Base-by-base conservation (phyloP, 1,140 invertebrate species). In the Bombus huntii region DNA sequence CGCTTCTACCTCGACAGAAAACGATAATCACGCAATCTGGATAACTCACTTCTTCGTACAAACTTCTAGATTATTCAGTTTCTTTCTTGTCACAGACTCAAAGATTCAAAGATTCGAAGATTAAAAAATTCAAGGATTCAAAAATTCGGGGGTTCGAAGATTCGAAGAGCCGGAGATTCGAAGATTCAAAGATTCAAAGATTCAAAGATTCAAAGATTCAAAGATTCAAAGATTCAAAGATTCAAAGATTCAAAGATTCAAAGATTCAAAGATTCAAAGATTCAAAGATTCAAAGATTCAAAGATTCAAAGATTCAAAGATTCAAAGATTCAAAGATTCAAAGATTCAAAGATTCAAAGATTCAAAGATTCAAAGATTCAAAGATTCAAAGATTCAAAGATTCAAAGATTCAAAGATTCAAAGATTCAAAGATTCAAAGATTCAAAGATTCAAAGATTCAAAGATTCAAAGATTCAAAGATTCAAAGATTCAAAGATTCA, bases 221-320 rank as follows among this genome's bases (percentile, higher is more conserved):
- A 0, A 47, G 0, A 47, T 1, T 47, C 44, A 5, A 47, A 0
- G 0, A 47, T 47, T 47, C 44, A 18, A 18, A 18, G 3, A 47
- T 5, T 28, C 9, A 1, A 0, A 4, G 0, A 28, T 12, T 59
- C 25, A 0, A 12, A 0, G 1, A 10, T 28, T 59, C 25, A 3
- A 59, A 10, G 25, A 28, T 1, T 28, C 57, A 3, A 3, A 28
- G 0, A 25, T 0, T 59, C 3, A 0, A 10, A 0, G 3, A 28
- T 10, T 25, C 2, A 1, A 28, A 28, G 25, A 9, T 57, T 25
- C 8, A 0, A 1, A 0, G 1, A 22, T 57, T 57, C 22, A 1
- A 25, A 0, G 3, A 57, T 0, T 10, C 25, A 1, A 59, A 12
- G 9, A 28, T 0, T 28, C 25, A 6, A 28, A 25, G 8, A 28